Conservation (phyloP, 2,888 invertebrate genomes). For the Acronicta aceris region DNA sequence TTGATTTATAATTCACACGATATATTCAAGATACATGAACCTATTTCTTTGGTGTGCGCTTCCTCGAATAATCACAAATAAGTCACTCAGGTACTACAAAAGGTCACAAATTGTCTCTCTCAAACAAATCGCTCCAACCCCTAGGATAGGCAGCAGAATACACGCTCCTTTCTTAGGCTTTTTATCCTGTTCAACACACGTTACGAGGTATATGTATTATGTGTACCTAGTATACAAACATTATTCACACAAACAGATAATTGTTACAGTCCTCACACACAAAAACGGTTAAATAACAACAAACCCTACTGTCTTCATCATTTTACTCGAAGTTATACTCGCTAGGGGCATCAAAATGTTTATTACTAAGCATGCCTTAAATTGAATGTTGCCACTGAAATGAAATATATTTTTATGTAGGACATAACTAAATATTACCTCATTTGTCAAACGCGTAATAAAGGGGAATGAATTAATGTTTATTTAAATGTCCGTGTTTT, state of each 20-base stretch:
- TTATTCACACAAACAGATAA: background rate
- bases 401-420: conserved; percentile 37
- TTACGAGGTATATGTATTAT: background rate
- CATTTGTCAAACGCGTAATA: conserved; percentile 47
- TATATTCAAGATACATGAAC: background rate
- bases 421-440: conserved; percentile 35
- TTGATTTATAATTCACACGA: background rate
- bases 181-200: background rate
- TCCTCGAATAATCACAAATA: too few species aligned
- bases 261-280: background rate
- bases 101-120: background rate
- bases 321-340: conserved; percentile 25
- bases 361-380: conserved; percentile 38
- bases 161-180: background rate
- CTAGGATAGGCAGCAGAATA: background rate
- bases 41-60: too few species aligned
- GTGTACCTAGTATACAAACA: background rate
- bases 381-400: conserved; percentile 44
- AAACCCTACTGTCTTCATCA: conserved; percentile 34
- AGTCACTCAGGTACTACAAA: conserved; percentile 1
- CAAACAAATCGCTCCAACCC: background rate
- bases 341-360: conserved; percentile 32
- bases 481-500: conserved; percentile 38
- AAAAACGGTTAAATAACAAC: conserved; percentile 23
- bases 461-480: conserved; percentile 32